Conservation (phyloP, 2,797 vertebrate genomes). For the Pangasius macronema region DNA sequence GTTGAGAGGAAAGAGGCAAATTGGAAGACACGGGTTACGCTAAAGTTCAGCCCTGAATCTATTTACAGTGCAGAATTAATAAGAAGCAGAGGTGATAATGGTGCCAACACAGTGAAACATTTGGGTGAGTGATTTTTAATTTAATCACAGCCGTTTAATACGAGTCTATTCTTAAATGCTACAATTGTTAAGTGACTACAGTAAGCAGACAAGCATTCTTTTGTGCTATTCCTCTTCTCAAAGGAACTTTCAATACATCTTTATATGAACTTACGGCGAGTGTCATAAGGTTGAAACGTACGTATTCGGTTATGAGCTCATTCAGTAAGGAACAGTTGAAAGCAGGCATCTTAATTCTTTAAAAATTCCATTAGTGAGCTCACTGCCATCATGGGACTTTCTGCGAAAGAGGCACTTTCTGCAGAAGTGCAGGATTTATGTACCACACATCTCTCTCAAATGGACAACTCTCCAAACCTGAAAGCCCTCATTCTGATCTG, state of each 20-base stretch:
- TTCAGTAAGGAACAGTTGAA: constrained; percentile 50
- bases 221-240: constrained; percentile 30
- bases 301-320: constrained; percentile 46
- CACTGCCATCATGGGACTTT: constrained; percentile 63
- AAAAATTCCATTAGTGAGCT: constrained; percentile 69
- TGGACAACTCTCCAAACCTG: constrained; percentile 53
- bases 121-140: constrained; percentile 66
- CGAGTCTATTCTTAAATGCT: constrained; percentile 55
- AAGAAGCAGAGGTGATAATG: constrained; percentile 65
- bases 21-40: constrained; percentile 68
- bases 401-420: constrained; percentile 67
- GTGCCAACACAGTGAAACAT: constrained; percentile 63
- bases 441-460: constrained; percentile 61
- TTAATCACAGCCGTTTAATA: constrained; percentile 65
- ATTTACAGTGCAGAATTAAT: constrained; percentile 70
- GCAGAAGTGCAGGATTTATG: constrained; percentile 65
- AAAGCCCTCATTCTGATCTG: constrained; percentile 54
- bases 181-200: constrained; percentile 43
- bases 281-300: constrained; percentile 34
- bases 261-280: constrained; percentile 49
- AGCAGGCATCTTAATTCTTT: constrained; percentile 62
- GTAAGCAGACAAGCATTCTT: constrained; percentile 37
- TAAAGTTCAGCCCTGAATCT: constrained; percentile 69
- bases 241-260: constrained; percentile 32
- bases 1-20: constrained; percentile 61